Evolutionary conservation across 2,888 invertebrate genomes (phyloP), one percentile per base, ranked within the genome.

Genomic region (Phaedon cochleariae): DNA sequence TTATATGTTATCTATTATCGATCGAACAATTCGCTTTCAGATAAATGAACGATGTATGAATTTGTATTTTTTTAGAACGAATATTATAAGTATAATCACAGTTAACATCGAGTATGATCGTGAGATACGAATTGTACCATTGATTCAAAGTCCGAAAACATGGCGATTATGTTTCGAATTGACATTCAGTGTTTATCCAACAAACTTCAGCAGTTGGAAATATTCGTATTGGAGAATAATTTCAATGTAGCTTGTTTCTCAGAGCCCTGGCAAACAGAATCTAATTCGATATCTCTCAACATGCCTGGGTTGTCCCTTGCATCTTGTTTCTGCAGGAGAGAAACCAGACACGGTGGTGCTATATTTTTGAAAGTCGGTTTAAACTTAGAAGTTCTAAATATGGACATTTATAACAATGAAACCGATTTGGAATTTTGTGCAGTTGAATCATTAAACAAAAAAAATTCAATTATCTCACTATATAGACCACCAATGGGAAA

Each of bases 351-450:
- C 31, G 31, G 20, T 18, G 18, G 26, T n/a, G 53, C 53, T 53
- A 53, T 53, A 17, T 31, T 53, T 53, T 17, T 41, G 31, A 53
- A 17, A 53, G 31, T 15, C 18, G 53, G 18, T 29, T 53, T 29
- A 17, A 31, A 52, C 52, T 52, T 31, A 1, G 29, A 31, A 53
- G 53, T 53, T 29, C 18, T 53, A 26, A 53, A 29, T 31, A 53
- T 53, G 18, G 20, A 53, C 53, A 31, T 29, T 31, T 31, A 52
- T 52, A 29, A 52, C 52, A 52, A 52, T 52, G 31, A 52, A 52
- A 52, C 7, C 15, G 17, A 52, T 17, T 29, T 15, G 22, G 31
- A 52, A 52, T 52, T 52, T 31, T 31, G 52, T 29, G 31, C 29
- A 31, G 31, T 52, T 29, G 31, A 52, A 52, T 15, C 29, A 52